Conservation (phyloP, 2,113 vertebrate genomes). For the Phalacrocorax pelagicus region DNA sequence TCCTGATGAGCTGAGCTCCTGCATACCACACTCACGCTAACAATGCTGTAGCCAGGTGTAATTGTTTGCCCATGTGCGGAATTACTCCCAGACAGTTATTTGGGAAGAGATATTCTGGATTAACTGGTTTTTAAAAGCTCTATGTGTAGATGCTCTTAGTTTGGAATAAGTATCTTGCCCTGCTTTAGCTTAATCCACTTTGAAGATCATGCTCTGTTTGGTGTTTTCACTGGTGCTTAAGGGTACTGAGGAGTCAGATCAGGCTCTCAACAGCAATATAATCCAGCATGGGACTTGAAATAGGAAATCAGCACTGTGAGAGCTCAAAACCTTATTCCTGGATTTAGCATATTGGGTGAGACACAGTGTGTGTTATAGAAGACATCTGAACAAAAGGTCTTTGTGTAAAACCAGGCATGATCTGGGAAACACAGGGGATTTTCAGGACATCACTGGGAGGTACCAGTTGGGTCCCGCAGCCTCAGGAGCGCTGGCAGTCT, state of each 20-base stretch:
- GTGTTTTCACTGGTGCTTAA: slow-evolving; percentile 46
- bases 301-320: not conserved
- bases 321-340: not conserved
- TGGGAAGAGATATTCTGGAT: slow-evolving; percentile 14
- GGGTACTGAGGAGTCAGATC: not conserved
- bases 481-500: not conserved
- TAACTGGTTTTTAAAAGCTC: slow-evolving; percentile 41
- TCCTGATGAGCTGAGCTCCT: not conserved
- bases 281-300: not conserved
- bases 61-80: not conserved
- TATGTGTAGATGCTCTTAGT: slow-evolving; percentile 12
- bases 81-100: not conserved
- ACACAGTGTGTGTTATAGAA: rapidly evolving
- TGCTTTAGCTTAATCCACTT: slow-evolving; percentile 64
- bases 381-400: not conserved
- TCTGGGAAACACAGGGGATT: not conserved
- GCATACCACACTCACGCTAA: rapidly evolving
- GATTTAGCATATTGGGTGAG: not conserved
- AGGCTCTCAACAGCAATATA: not conserved
- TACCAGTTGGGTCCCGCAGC: not conserved
- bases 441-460: not conserved
- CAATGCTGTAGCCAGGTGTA: not conserved
- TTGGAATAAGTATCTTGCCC: slow-evolving; percentile 34
- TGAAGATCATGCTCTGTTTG: slow-evolving; percentile 24
- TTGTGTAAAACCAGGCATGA: not conserved